Evolutionary conservation across 2,797 vertebrate genomes (phyloP).

Genomic region (Trichosurus vulpecula): DNA sequence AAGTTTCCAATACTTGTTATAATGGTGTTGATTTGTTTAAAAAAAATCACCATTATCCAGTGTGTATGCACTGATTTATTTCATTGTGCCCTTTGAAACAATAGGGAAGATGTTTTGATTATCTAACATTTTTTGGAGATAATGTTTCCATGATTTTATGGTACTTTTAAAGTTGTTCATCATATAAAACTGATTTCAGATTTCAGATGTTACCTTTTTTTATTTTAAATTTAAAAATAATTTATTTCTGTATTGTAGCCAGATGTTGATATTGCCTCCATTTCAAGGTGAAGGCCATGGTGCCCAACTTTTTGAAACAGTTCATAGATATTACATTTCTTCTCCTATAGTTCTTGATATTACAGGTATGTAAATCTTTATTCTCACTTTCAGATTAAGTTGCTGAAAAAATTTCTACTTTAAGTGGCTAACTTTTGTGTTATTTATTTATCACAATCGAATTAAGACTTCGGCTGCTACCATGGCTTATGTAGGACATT

Average conservation of each 20-base stretch:
- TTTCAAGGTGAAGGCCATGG: slow-evolving; percentile 99
- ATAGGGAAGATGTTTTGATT: slow-evolving; percentile 77
- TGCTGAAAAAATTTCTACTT: slow-evolving; percentile 50
- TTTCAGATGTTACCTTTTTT: slow-evolving; percentile 57
- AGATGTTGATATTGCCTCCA: slow-evolving; percentile 97
- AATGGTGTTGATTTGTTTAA: slow-evolving; percentile 87
- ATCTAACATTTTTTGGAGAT: slow-evolving; percentile 69
- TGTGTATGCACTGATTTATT: slow-evolving; percentile 82
- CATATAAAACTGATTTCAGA: slow-evolving; percentile 44
- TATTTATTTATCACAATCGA: background rate
- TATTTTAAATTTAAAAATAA: slow-evolving; percentile 72
- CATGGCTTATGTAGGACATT: slow-evolving; percentile 30
- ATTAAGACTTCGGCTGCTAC: background rate
- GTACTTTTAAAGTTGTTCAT: slow-evolving; percentile 58
- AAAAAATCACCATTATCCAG: slow-evolving; percentile 83
- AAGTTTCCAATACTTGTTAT: slow-evolving; percentile 89
- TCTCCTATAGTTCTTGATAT: slow-evolving; percentile 96
- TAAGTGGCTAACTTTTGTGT: background rate
- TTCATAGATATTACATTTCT: slow-evolving; percentile 95
- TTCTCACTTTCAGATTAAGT: slow-evolving; percentile 59
- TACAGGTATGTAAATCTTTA: slow-evolving; percentile 88
- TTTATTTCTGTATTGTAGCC: slow-evolving; percentile 87
- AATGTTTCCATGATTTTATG: background rate
- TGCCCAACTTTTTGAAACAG: slow-evolving; percentile 96
- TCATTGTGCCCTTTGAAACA: slow-evolving; percentile 81